Evolutionary conservation across 2,888 invertebrate genomes (phyloP).

Genomic region (Eupithecia inturbata): DNA sequence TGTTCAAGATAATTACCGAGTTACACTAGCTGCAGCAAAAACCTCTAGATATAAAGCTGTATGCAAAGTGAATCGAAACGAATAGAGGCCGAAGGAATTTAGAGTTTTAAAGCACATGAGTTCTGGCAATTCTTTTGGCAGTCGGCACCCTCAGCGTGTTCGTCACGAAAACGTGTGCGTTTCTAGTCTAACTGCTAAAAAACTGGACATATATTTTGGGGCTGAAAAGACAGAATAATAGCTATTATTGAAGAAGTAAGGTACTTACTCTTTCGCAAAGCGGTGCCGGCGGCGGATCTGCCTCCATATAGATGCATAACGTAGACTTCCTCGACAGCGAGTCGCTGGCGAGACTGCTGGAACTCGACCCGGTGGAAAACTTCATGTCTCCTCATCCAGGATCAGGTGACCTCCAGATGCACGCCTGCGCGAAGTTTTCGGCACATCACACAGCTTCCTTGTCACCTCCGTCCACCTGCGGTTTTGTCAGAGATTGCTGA

Average conservation of each 20-base stretch:
- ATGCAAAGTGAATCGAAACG: too few species aligned
- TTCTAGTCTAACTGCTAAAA: background rate
- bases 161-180: background rate
- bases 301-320: slow-evolving; percentile 86
- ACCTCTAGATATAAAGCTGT: too few species aligned
- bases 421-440: slow-evolving; percentile 72
- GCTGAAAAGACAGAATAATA: background rate
- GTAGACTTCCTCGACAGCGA: slow-evolving; percentile 86
- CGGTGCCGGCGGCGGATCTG: slow-evolving; percentile 73
- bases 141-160: background rate
- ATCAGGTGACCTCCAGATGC: slow-evolving; percentile 78
- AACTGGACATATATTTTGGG: background rate
- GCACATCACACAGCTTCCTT: slow-evolving; percentile 71
- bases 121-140: too few species aligned
- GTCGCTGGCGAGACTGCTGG: slow-evolving; percentile 87
- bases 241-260: background rate
- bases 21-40: too few species aligned
- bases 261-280: slow-evolving; percentile 83
- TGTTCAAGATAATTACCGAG: background rate
- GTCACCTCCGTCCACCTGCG: background rate
- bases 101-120: too few species aligned
- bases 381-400: slow-evolving; percentile 79
- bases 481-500: background rate
- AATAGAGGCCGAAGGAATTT: too few species aligned
- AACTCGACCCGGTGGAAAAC: slow-evolving; percentile 86